Evolutionary conservation across 2,113 vertebrate genomes (phyloP), one percentile per base, ranked within the genome.

Genomic region (Daboia siamensis): DNA sequence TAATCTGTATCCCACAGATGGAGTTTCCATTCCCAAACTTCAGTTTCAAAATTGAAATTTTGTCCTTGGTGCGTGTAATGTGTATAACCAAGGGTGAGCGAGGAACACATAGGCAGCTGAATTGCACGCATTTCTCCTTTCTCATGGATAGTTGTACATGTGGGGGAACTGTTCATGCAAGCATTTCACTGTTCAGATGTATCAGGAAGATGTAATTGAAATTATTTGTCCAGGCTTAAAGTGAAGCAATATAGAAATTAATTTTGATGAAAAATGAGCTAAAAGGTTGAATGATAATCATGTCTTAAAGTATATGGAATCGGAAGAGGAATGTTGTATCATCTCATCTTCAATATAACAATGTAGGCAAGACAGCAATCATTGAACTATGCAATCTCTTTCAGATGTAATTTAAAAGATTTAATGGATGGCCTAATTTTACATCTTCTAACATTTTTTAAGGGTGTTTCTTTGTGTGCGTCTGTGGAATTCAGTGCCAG

Each of bases 401-500:
- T 57, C n/a, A 8, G 89, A 86, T 86, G 11, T 86, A 51, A 95
- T 85, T 61, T 1, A 56, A 56, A 90, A 1, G 56, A 80, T 91
- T 46, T 91, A 93, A 94, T 39, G 54, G 57, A 86, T 94, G 54
- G 52, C 59, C 90, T 3, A 86, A 89, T 46, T 94, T 94, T 57
- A 52, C 13, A 91, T 95, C 95, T 96, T 94, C 89, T 94, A 92
- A 84, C 90, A 95, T 87, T 61, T 94, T 95, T 93, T 91, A 52
- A 74, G 64, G n/a, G n/a, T 80, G 51, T 54, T 94, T 46, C 88
- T 92, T 92, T 94, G 84, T 90, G 26, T 59, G 55, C 55, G 51
- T n/a, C 13, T 74, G n/a, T 51, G 29, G 91, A 92, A 89, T 92
- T 13, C 86, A 2, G 61, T 91, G 91, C 20, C 54, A 91, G 90